Evolutionary conservation across 2,113 vertebrate species (phyloP).

Genomic region (Gavia stellata): DNA sequence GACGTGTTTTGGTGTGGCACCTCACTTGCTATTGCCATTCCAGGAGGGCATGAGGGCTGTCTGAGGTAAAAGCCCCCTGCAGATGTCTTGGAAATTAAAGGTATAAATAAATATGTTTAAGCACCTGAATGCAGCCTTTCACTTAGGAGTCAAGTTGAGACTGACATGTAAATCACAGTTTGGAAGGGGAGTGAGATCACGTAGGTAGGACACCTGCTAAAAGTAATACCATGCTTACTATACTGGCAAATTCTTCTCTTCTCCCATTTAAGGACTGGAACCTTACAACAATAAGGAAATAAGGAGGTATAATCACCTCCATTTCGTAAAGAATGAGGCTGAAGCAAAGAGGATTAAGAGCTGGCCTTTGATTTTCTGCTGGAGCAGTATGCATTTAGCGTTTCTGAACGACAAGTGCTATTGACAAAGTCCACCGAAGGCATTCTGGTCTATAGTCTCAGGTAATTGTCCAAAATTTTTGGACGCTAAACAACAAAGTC

Average conservation of each 20-base stretch:
- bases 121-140: neutral
- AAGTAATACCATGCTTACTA: neutral
- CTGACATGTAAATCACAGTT: neutral
- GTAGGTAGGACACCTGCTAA: neutral
- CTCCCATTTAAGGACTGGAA: neutral
- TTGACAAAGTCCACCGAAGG: neutral
- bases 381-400: neutral
- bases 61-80: neutral
- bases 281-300: neutral
- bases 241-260: neutral
- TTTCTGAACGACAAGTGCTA: neutral
- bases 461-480: neutral
- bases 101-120: neutral
- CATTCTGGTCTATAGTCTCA: rapidly evolving
- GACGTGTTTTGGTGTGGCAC: neutral
- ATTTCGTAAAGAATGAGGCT: neutral
- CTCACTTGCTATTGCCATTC: neutral
- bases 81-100: neutral
- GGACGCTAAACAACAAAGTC: neutral
- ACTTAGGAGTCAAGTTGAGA: neutral
- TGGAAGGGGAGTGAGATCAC: neutral
- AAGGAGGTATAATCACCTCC: neutral
- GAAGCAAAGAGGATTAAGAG: neutral
- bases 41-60: neutral
- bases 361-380: neutral